These are phyloP conservation scores for Laupala kohalensis DNA, from an alignment of 1,140 invertebrate species.

Conservation along the genomic window DNA sequence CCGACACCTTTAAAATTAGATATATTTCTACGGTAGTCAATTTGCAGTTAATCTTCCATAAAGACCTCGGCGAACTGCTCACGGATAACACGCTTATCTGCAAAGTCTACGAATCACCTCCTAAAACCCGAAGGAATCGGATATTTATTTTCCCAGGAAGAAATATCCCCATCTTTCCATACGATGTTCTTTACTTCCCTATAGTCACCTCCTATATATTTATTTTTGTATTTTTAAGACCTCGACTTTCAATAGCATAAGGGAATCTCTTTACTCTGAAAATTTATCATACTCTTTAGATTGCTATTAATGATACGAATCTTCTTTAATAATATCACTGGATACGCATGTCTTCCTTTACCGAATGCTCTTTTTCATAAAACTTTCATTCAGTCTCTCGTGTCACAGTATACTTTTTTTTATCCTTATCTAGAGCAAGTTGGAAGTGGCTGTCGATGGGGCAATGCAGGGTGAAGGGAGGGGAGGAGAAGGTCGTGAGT, in stretches of 20 bases:
- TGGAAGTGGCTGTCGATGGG: too few species aligned
- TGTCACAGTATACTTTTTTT: neutral
- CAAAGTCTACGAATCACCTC: neutral
- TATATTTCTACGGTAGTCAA: neutral
- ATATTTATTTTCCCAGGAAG: neutral
- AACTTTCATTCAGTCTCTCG: neutral
- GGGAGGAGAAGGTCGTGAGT: neutral
- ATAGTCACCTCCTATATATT: neutral
- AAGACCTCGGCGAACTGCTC: neutral
- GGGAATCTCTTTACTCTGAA: neutral
- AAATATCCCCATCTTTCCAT: neutral
- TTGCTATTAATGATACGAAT: neutral
- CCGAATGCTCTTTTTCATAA: neutral
- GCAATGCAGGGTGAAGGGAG: neutral
- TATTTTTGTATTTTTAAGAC: too few species aligned
- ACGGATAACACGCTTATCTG: neutral
- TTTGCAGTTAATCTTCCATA: neutral
- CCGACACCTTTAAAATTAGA: neutral
- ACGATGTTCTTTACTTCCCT: neutral
- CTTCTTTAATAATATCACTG: neutral
- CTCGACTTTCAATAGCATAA: neutral
- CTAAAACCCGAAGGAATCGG: neutral
- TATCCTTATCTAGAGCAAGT: too few species aligned
- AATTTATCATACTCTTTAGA: neutral
- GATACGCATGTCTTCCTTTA: neutral